Percentiles rank a stretch among this genome's conserved stretches.
Conservation (phyloP, 2,888 invertebrate species). For the Heliconius cydno region DNA sequence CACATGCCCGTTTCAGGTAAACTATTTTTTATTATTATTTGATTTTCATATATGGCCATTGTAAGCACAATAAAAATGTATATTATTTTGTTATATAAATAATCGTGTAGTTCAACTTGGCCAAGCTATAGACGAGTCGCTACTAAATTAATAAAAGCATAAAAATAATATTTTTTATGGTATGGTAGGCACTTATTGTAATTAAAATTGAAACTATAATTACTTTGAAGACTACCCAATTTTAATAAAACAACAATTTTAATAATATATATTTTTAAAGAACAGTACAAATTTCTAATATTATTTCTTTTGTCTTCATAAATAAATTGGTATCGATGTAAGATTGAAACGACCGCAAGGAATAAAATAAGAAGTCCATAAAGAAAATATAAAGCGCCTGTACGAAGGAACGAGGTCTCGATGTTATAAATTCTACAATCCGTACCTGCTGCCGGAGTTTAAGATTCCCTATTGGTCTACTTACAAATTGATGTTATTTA, state of each 20-base stretch:
- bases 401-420: slow-evolving; percentile 52
- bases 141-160: background rate
- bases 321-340: slow-evolving; percentile 44
- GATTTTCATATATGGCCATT: too few species aligned
- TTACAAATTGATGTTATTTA: slow-evolving; percentile 44
- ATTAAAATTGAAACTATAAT: background rate
- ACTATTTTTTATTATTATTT: background rate
- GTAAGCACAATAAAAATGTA: too few species aligned
- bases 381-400: slow-evolving; percentile 55
- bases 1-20: slow-evolving; percentile 80
- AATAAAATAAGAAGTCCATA: slow-evolving; percentile 54
- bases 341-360: slow-evolving; percentile 49
- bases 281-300: background rate
- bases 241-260: background rate
- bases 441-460: slow-evolving; percentile 43
- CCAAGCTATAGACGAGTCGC: too few species aligned
- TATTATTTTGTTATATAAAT: too few species aligned
- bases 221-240: background rate
- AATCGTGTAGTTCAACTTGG: too few species aligned
- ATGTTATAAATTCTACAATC: slow-evolving; percentile 56
- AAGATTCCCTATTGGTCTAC: slow-evolving; percentile 42
- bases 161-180: background rate
- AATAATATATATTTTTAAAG: background rate
- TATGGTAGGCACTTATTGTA: background rate
- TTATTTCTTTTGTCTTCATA: slow-evolving; percentile 38